Conservation (phyloP, 2,113 vertebrate species). For the Alligator mississippiensis region DNA sequence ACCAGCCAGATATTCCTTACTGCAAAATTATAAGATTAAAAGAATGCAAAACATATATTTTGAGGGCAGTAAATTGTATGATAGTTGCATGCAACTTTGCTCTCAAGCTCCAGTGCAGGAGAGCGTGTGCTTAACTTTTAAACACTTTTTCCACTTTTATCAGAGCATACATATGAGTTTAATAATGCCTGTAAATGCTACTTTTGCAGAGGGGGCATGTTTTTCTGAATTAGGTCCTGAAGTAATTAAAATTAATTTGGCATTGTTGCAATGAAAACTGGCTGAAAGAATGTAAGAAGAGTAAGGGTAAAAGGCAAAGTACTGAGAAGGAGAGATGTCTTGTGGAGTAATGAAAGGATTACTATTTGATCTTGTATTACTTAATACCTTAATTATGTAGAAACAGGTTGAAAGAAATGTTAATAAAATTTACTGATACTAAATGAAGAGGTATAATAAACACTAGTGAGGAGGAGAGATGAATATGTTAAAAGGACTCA, state of each 20-base stretch:
- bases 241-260: neutral
- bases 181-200: neutral
- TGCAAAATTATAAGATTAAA: neutral
- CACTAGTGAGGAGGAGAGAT: neutral
- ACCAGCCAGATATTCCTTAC: neutral
- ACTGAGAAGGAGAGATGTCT: neutral
- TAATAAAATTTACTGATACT: neutral
- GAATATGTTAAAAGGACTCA: neutral
- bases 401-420: neutral
- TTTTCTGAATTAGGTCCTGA: neutral
- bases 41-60: neutral
- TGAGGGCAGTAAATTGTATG: neutral
- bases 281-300: neutral
- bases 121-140: neutral
- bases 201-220: rapidly evolving
- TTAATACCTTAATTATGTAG: neutral
- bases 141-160: neutral
- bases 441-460: neutral
- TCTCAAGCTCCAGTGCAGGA: neutral
- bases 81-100: neutral
- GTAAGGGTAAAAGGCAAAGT: neutral
- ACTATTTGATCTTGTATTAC: neutral
- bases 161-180: neutral
- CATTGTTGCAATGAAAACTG: neutral
- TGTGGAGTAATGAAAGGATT: neutral